Conservation (phyloP, 2,113 vertebrate genomes). For the Oreocharis arfaki region DNA sequence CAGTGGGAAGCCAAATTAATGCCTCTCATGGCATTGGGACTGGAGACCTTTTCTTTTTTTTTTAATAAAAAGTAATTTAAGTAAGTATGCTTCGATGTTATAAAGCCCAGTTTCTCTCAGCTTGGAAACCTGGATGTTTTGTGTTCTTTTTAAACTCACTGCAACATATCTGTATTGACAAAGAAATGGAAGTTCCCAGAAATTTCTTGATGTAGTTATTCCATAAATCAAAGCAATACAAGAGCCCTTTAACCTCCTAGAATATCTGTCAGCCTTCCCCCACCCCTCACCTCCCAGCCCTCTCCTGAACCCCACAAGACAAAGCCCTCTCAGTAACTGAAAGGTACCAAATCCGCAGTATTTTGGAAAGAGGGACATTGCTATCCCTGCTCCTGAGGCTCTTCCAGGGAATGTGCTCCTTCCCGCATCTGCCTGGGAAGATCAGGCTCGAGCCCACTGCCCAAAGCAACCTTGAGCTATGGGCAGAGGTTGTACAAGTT, state of each 20-base stretch:
- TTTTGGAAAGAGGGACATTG: neutral
- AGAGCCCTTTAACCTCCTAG: neutral
- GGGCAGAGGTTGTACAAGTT: no score
- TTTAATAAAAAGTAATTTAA: neutral
- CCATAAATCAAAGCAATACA: neutral
- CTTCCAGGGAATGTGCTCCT: neutral
- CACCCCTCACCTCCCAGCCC: neutral
- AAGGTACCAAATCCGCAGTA: neutral
- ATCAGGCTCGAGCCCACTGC: rapidly evolving
- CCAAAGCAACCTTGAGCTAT: rapidly evolving
- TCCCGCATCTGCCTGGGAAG: neutral
- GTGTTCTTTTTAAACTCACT: neutral
- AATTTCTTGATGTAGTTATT: neutral
- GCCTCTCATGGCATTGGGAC: neutral
- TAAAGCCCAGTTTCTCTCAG: neutral
- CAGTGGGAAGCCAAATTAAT: neutral
- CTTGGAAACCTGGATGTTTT: neutral
- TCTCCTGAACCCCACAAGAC: neutral
- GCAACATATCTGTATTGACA: neutral
- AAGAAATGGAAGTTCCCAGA: neutral
- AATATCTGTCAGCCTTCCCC: neutral
- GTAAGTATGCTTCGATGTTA: neutral
- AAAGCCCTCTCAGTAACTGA: neutral
- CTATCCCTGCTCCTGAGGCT: neutral
- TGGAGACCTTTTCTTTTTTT: neutral